These are phyloP conservation scores for Gastrophryne carolinensis DNA, from an alignment of 2,797 vertebrate genomes.

Conservation along the genomic window DNA sequence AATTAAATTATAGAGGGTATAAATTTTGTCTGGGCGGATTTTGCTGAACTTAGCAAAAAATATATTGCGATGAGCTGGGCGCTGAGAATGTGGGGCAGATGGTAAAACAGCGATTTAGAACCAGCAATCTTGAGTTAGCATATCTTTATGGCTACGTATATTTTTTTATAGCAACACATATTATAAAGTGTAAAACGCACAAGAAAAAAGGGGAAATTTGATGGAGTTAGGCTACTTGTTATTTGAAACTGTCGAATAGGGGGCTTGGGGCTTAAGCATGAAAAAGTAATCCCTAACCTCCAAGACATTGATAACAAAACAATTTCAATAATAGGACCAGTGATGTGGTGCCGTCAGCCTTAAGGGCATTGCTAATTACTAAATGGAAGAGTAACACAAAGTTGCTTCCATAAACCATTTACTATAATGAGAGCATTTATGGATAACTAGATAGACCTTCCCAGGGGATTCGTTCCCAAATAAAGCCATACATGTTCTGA, in stretches of 20 bases:
- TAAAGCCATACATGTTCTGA: too few species aligned
- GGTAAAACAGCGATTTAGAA: conserved; percentile 54
- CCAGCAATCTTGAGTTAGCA: conserved; percentile 52
- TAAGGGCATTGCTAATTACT: conserved; percentile 21
- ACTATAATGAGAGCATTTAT: conserved; percentile 14
- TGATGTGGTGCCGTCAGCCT: conserved; percentile 9
- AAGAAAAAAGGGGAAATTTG: conserved; percentile 37
- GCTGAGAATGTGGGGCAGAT: conserved; percentile 48
- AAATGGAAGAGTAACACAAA: conserved; percentile 22
- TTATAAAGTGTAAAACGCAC: conserved; percentile 47
- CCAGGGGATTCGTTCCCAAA: too few species aligned
- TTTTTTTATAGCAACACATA: conserved; percentile 53
- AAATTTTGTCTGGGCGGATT: conserved; percentile 49
- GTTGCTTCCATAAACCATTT: not conserved
- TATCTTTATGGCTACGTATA: conserved; percentile 53
- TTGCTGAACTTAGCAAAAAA: conserved; percentile 49
- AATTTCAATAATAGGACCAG: conserved; percentile 4
- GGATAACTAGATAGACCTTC: not conserved
- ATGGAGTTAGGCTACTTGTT: conserved; percentile 48
- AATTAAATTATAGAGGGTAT: conserved; percentile 52
- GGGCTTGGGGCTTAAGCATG: conserved; percentile 14
- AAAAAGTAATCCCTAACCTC: conserved; percentile 22
- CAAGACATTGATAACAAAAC: conserved; percentile 25
- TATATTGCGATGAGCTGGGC: conserved; percentile 44
- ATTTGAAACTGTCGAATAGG: conserved; percentile 31